Percentiles rank a stretch among this genome's conserved stretches.
These are phyloP conservation scores for Apis laboriosa DNA, from an alignment of 1,140 invertebrate species.

Conservation along the genomic window DNA sequence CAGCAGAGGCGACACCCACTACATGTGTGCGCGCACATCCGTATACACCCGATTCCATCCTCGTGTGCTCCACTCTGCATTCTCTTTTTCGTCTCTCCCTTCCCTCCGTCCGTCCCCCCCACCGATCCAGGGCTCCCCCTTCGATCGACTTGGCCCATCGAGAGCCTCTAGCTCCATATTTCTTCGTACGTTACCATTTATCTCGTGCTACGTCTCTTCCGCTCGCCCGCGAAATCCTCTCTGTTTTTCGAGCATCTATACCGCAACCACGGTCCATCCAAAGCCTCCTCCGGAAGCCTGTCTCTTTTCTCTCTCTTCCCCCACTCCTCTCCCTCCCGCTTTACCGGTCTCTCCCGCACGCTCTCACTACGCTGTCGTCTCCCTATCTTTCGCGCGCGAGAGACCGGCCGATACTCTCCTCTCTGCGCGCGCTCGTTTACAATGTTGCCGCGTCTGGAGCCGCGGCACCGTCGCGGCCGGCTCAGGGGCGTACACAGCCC, in stretches of 20 bases:
- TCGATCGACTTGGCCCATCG: too few relatives aligned
- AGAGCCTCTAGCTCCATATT: slow-evolving; percentile 34
- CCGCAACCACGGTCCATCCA: not conserved
- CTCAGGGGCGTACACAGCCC: slow-evolving; percentile 56
- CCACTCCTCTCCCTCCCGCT: not conserved
- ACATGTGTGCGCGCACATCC: slow-evolving; percentile 48
- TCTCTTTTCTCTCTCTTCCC: slow-evolving; percentile 6
- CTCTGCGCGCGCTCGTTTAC: slow-evolving; percentile 54
- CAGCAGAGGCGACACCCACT: slow-evolving; percentile 70
- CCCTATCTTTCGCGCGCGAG: slow-evolving; percentile 51
- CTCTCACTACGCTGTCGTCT: slow-evolving; percentile 22
- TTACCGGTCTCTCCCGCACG: slow-evolving; percentile 16
- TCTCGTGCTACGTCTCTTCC: slow-evolving; percentile 29
- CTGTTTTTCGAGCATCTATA: slow-evolving; percentile 17
- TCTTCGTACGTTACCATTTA: slow-evolving; percentile 56
- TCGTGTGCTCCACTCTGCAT: not conserved
- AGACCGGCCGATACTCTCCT: slow-evolving; percentile 43
- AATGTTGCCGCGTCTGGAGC: slow-evolving; percentile 72
- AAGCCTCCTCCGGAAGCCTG: slow-evolving; percentile 11
- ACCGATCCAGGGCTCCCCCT: not conserved
- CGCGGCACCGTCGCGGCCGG: slow-evolving; percentile 53
- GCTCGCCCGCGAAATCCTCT: slow-evolving; percentile 31
- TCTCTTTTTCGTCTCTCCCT: slow-evolving; percentile 25
- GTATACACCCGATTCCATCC: not conserved
- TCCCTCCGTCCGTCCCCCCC: slow-evolving; percentile 7